Conservation (phyloP, 1,140 invertebrate genomes). For the Schlechtendalia chinensis region DNA sequence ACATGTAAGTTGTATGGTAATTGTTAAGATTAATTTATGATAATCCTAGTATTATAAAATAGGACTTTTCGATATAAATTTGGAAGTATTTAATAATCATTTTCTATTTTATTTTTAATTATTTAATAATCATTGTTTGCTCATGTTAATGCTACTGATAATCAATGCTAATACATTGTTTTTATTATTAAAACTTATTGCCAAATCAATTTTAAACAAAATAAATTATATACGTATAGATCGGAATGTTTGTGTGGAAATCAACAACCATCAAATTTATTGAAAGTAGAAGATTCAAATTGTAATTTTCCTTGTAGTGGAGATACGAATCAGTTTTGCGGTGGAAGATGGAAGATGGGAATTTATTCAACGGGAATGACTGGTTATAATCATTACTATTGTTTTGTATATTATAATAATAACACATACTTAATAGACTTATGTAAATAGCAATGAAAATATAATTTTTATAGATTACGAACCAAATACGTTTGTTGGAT, state of each 20-base stretch:
- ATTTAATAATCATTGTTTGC: no score
- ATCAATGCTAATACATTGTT: no score
- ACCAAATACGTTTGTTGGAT: background rate
- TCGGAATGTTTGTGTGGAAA: slow-evolving; percentile 91
- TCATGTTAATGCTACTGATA: no score
- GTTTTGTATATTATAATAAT: background rate
- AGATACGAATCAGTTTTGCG: slow-evolving; percentile 73
- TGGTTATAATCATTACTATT: slow-evolving; percentile 60
- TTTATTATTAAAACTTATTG: no score
- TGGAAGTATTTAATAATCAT: no score
- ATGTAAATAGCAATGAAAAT: background rate
- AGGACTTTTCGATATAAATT: no score
- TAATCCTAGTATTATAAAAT: no score
- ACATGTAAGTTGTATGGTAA: no score
- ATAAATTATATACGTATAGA: slow-evolving; percentile 57
- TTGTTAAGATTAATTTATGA: no score
- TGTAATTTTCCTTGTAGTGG: slow-evolving; percentile 83
- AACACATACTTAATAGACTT: background rate
- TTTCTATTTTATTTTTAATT: no score
- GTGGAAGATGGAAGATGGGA: slow-evolving; percentile 83
- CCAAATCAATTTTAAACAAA: no score
- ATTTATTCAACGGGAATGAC: slow-evolving; percentile 82
- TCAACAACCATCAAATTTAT: slow-evolving; percentile 64
- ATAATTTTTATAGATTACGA: slow-evolving; percentile 1
- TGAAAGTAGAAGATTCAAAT: slow-evolving; percentile 62